phyloP scores from a whole-genome alignment of 2,888 invertebrate species.

The Mechanitis mazaeus region DNA sequence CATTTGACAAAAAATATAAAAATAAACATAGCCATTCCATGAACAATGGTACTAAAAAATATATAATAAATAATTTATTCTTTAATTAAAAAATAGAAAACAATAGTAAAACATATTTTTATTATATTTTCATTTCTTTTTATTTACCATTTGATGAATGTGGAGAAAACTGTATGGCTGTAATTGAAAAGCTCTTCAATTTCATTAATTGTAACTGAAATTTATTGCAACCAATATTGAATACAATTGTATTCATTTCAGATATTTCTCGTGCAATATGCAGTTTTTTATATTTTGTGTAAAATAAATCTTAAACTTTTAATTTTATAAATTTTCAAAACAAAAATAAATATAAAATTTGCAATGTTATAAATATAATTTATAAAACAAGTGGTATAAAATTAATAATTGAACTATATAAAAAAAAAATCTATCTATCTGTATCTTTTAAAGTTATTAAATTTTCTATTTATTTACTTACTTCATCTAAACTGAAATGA shows the following conservation, averaged over 20 bases:
- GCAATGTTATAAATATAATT: too few species aligned
- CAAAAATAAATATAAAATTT: too few species aligned
- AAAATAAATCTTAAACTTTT: too few species aligned
- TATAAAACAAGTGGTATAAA: too few species aligned
- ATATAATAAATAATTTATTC: too few species aligned
- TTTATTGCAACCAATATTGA: slow-evolving; percentile 4
- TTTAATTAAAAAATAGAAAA: too few species aligned
- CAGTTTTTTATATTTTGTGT: background rate
- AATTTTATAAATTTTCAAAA: too few species aligned
- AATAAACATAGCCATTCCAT: too few species aligned
- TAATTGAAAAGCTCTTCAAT: background rate
- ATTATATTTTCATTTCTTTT: background rate
- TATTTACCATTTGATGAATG: background rate
- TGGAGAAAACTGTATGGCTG: background rate
- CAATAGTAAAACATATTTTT: background rate
- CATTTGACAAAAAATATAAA: too few species aligned
- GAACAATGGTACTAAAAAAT: too few species aligned
- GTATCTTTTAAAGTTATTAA: too few species aligned
- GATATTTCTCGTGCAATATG: background rate
- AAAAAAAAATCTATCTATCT: too few species aligned
- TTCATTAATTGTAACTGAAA: background rate
- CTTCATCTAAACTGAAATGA: slow-evolving; percentile 73
- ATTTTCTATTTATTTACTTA: slow-evolving; percentile 39
- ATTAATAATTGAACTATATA: background rate
- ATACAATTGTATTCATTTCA: background rate